Evolutionary conservation across 2,797 vertebrate genomes (phyloP), one percentile per base, ranked within the genome.

Genomic region (Tokudaia muenninki): DNA sequence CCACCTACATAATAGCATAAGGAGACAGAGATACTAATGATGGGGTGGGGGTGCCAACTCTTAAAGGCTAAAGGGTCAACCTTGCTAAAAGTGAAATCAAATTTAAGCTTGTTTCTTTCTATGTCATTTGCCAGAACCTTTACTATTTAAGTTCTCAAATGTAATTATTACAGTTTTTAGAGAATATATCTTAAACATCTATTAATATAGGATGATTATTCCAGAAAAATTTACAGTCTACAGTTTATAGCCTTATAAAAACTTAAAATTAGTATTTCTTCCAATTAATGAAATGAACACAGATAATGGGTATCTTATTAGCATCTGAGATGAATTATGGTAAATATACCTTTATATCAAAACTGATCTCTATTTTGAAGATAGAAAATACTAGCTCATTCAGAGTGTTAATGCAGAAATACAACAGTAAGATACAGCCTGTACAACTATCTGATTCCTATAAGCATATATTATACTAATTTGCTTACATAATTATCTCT

Each of bases 401-500:
- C 24, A 37, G 83, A 93, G 55, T 41, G 24, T 14, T 91, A 50
- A 50, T 34, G 59, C 1, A 82, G 29, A 78, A 87, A 93, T 67
- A 55, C 4, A 67, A 31, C 24, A 79, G 12, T 65, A 59, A 81
- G 19, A 34, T 11, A 89, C 4, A 84, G 31, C 11, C 57, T 67
- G 11, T 6, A 11, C 16, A 92, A 82, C 50, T 79, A 78, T 63
- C 47, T 80, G 47, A 89, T 44, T 83, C 47, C 90, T 29, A 77
- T 1, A n/a, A 65, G 26, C 13, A 92, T 77, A 83, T 16, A 55
- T 41, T 29, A 78, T 37, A 82, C 47, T 78, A 55, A 75, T 79
- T 34, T 88, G 14, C 26, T 97, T 81, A 81, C 4, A 90, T 61
- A 95, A 93, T 92, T 90, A 93, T 47, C 77, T 93, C 91, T 37